Conservation (phyloP, 2,113 vertebrate genomes). For the Hemiscyllium ocellatum region DNA sequence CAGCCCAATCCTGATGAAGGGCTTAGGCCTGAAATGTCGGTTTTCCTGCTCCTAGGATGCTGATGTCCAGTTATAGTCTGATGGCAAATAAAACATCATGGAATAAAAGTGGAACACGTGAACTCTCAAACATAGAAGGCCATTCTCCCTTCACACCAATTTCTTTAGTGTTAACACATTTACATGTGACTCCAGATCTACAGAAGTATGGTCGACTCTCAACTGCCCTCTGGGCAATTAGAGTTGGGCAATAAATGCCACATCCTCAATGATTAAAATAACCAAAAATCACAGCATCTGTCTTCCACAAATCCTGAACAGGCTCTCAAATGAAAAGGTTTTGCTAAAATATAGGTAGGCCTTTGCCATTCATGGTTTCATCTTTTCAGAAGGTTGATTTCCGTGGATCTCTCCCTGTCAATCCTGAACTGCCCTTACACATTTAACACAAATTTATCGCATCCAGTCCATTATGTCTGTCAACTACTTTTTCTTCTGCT, state of each 20-base stretch:
- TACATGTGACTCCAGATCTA: too few relatives aligned
- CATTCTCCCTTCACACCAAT: background rate
- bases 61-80: background rate
- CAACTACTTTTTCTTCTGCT: background rate
- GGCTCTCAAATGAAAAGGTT: background rate
- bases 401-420: background rate
- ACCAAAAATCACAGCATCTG: background rate
- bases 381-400: background rate
- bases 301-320: background rate
- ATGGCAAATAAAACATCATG: background rate
- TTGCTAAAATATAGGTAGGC: background rate
- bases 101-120: background rate
- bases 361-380: too few relatives aligned
- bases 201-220: too few relatives aligned
- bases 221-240: background rate
- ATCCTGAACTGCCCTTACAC: background rate
- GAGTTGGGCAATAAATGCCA: too few relatives aligned
- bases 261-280: too few relatives aligned
- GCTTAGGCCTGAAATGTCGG: too few relatives aligned
- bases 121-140: background rate
- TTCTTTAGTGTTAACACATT: too few relatives aligned
- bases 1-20: too few relatives aligned
- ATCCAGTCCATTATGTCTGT: background rate
- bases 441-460: background rate
- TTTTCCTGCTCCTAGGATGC: too few relatives aligned